Evolutionary conservation across 1,140 invertebrate genomes (phyloP).

Genomic region (Drosophila sulfurigaster): DNA sequence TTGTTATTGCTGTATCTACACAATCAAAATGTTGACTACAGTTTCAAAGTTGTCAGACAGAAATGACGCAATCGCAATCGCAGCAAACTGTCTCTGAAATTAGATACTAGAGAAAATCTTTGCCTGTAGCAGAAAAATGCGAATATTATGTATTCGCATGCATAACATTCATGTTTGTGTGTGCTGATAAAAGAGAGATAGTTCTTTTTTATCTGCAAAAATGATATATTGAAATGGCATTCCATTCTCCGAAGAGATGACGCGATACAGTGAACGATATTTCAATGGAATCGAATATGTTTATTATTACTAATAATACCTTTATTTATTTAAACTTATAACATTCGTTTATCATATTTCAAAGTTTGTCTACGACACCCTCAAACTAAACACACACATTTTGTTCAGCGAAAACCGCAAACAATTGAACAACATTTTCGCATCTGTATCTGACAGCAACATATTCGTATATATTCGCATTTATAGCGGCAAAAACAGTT

Average conservation of each 20-base stretch:
- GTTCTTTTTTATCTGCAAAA: slow-evolving; percentile 38
- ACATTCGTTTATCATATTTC: slow-evolving; percentile 38
- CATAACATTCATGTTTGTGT: slow-evolving; percentile 7
- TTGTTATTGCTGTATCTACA: slow-evolving; percentile 35
- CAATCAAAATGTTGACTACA: slow-evolving; percentile 47
- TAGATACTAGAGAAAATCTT: slow-evolving; percentile 51
- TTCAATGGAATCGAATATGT: not conserved
- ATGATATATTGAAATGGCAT: slow-evolving; percentile 31
- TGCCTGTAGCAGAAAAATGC: slow-evolving; percentile 39
- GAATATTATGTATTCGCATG: slow-evolving; percentile 19
- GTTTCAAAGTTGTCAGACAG: slow-evolving; percentile 20
- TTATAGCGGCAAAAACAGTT: not conserved
- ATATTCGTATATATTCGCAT: slow-evolving; percentile 13
- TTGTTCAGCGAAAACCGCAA: slow-evolving; percentile 16
- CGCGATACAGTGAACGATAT: not conserved
- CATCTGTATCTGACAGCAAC: slow-evolving; percentile 42
- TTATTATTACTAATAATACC: not conserved
- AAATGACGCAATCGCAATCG: slow-evolving; percentile 63
- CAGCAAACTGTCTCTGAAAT: slow-evolving; percentile 45
- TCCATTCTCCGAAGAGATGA: slow-evolving; percentile 17
- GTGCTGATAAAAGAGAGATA: slow-evolving; percentile 28
- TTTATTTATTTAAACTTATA: not conserved
- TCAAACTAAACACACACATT: slow-evolving; percentile 26
- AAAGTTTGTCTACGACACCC: slow-evolving; percentile 12
- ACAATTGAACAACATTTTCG: slow-evolving; percentile 25